Evolutionary conservation across 1,140 invertebrate species (phyloP), one percentile per base, ranked within the genome.

Genomic region (Drosophila malerkotliana): DNA sequence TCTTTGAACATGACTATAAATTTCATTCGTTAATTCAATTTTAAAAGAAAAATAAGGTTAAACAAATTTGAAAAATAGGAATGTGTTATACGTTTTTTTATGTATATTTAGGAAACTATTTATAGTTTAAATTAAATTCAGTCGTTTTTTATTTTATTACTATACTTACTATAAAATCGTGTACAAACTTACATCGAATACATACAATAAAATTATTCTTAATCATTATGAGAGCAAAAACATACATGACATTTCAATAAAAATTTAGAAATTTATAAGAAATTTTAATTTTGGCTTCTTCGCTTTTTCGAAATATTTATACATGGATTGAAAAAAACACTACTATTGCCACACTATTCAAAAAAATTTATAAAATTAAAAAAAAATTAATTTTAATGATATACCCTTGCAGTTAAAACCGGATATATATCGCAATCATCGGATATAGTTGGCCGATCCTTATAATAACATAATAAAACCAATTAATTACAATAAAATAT

Each of bases 111-210:
- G 41, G 39, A 41, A n/a, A 41, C 15, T 44, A 44, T 44, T 15
- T 6, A 18, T 44, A 44, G 57, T 69, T 58, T 59, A 77, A 77
- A 74, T 73, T 68, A 84, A 83, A 88, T 78, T 87, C 82, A 87
- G 82, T 87, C 82, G 63, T 73, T 82, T 82, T 69, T 1, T 32
- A 56, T 68, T 82, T 47, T 41, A 79, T 79, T 88, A 80, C 37
- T 57, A 51, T 68, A 64, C 77, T 60, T 76, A 61, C 68, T 73
- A 62, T 77, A 34, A 28, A 15, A 58, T 64, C 59, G 73, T 69
- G 68, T 44, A 51, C 75, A 53, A 60, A 57, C 41, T 60, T 72
- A 72, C 61, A 55, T 60, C 39, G 62, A 49, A 51, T 51, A 67
- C 59, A 61, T 64, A 80, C 64, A 85, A 51, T 74, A 79, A 21